Conservation (phyloP, 2,797 vertebrate species). For the Sebastiscus tertius region DNA sequence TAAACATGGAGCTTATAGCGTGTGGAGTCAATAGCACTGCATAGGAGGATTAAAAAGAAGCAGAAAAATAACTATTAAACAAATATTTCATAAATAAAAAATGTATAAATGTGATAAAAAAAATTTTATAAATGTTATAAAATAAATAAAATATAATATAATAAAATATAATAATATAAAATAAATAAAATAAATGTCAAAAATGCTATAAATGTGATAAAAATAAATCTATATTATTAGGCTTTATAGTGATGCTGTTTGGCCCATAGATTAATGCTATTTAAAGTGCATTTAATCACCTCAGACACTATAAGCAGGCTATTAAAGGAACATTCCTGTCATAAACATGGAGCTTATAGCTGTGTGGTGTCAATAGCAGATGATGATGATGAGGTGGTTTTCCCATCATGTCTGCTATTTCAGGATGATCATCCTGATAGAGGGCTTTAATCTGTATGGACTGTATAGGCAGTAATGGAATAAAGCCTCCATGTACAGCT, state of each 20-base stretch:
- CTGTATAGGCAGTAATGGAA: conserved; percentile 6
- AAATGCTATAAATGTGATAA: neutral
- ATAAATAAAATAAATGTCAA: too few relatives aligned
- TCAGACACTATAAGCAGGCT: neutral
- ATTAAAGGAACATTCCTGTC: conserved; percentile 16
- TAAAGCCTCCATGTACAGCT: conserved; percentile 37
- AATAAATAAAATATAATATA: too few relatives aligned
- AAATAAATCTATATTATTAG: neutral
- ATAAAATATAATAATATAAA: too few relatives aligned
- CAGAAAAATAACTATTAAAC: neutral
- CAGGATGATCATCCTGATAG: conserved; percentile 36
- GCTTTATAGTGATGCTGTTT: neutral
- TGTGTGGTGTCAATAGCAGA: conserved; percentile 18
- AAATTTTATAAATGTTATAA: too few relatives aligned
- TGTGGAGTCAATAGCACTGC: conserved; percentile 2
- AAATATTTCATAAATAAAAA: neutral
- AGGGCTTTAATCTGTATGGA: conserved; percentile 46
- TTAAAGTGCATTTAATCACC: neutral
- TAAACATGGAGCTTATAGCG: conserved; percentile 8
- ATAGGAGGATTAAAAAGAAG: neutral
- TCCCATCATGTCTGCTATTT: conserved; percentile 55
- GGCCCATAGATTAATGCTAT: neutral
- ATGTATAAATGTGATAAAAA: too few relatives aligned
- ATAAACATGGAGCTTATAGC: conserved; percentile 9
- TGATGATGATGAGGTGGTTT: conserved; percentile 51